phyloP scores from a whole-genome alignment of 2,797 vertebrate species.

The Champsocephalus esox region DNA sequence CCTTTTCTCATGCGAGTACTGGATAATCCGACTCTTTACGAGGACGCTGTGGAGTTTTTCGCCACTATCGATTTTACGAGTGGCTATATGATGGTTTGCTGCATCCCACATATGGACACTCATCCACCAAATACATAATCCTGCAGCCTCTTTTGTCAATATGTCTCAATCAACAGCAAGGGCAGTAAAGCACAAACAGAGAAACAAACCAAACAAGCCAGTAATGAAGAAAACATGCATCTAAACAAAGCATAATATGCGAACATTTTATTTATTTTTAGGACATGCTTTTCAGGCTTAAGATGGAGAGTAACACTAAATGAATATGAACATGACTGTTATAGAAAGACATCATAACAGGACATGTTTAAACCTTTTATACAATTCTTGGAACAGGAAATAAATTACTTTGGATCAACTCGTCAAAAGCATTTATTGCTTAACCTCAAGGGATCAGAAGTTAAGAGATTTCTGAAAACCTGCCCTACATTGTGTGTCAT shows the following conservation, averaged over 20 bases:
- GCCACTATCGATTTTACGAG: slow-evolving; percentile 10
- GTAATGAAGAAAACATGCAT: not conserved
- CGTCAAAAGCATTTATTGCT: not conserved
- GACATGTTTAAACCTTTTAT: not conserved
- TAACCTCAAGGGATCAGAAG: slow-evolving; percentile 4
- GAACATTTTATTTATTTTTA: not conserved
- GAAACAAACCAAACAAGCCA: not conserved
- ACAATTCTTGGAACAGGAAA: not conserved
- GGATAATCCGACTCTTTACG: slow-evolving; percentile 17
- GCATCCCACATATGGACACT: not conserved
- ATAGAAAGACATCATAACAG: not conserved
- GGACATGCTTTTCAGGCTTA: too few species aligned
- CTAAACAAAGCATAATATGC: not conserved
- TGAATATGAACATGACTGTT: not conserved
- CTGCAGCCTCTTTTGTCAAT: too few species aligned
- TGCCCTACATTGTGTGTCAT: slow-evolving; percentile 10
- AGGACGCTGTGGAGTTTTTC: slow-evolving; percentile 4
- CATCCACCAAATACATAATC: too few species aligned
- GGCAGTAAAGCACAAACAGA: not conserved
- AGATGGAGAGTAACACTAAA: not conserved
- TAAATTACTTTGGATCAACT: not conserved
- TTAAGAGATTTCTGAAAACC: not conserved
- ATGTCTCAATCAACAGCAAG: too few species aligned
- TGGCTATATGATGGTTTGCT: not conserved
- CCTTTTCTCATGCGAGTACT: slow-evolving; percentile 15